Base-by-base conservation (phyloP, 1,140 invertebrate genomes). In the Theocolax elegans region DNA sequence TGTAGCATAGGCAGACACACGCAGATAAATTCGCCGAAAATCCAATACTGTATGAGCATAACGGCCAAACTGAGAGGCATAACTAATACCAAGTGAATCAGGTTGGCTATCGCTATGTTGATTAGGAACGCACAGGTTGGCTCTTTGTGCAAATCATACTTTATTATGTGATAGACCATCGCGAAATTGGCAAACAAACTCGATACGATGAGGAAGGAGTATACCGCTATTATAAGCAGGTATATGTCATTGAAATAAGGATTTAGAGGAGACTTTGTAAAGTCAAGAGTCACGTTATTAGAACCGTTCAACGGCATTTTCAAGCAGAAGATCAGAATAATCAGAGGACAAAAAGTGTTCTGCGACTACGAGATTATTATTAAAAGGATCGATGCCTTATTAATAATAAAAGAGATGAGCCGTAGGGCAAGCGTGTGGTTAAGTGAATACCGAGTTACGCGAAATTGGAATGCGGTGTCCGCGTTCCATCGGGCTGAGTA, bases 1-100 rank as follows among this genome's bases (percentile, higher is more conserved):
- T 93, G 92, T 63, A 93, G 76, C 90, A 93, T 92, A 0, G 92
- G 92, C 49, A 92, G 75, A 77, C 92, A 91, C 75, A 89, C 92
- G 80, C 92, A 93, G n/a, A 93, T 77, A 74, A 92, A 90, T 68
- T 91, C 89, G 7, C 92, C 92, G 71, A 92, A 90, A 48, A 92
- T 86, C 92, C 92, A 93, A 79, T 93, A 92, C 74, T 92, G 88
- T 38, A 93, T 82, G 2, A 93, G 85, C 71, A 92, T 83, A 35
- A 92, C 90, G 65, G 90, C 88, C 56, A 93, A 74, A 1, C 91
- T 89, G 1, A 93, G 85, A 4, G 92, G 92, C 72, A 93, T 74
- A 8, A 92, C 90, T 60, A 91, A 78, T 10, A 90, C 74, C 76
- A 91, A 91, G 79, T 92, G 91, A 15, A 92, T 81, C 0, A 92